Base-by-base conservation (phyloP, 2,797 vertebrate species). In the Galagoides demidoff region DNA sequence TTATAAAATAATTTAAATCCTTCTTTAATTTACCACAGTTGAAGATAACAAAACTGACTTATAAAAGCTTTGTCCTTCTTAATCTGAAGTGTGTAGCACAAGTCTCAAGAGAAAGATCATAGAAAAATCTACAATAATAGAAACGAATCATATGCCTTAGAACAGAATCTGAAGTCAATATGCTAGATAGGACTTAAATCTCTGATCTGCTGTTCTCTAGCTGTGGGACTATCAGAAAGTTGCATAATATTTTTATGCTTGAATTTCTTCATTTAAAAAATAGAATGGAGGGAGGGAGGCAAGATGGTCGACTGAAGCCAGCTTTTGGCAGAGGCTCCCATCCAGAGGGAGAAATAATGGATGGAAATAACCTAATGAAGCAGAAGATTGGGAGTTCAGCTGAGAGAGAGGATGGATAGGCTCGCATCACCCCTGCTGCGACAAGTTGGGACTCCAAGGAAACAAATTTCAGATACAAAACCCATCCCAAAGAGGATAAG, bases 261-360 rank as follows among this genome's bases (percentile, higher is more conserved):
- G n/a, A 89, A 82, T 88, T 93, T 92, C 55, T 85, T 95, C 83
- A 89, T 74, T 77, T 95, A 39, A 66, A 91, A 96, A 95, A 85
- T 37, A 49, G 39, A 90, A 92, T 31, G 16, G 45, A 45, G 8
- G 45, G 45, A 45, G 45, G 45, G 39, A 39, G 39, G 39, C 5
- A 39, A 39, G 39, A 39, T 39, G 39, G 39, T 39, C 1, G 39
- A 39, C 39, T 39, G 39, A 39, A 39, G 39, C 39, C 39, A 39
- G 39, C 39, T 39, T 39, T 39, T 5, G 5, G 39, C 39, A 39
- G 39, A 39, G 39, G 39, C 39, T 39, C 39, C 39, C 39, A 39
- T 39, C 39, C 39, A 39, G 39, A 39, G 5, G 39, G 39, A 39
- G 39, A 39, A 6, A 39, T 39, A 39, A 39, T 39, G 39, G 39